A percentile compares a stretch with the other conserved stretches of the same genome.
Evolutionary conservation across 2,888 invertebrate species (phyloP).

Genomic region (Tupiocoris notatus): DNA sequence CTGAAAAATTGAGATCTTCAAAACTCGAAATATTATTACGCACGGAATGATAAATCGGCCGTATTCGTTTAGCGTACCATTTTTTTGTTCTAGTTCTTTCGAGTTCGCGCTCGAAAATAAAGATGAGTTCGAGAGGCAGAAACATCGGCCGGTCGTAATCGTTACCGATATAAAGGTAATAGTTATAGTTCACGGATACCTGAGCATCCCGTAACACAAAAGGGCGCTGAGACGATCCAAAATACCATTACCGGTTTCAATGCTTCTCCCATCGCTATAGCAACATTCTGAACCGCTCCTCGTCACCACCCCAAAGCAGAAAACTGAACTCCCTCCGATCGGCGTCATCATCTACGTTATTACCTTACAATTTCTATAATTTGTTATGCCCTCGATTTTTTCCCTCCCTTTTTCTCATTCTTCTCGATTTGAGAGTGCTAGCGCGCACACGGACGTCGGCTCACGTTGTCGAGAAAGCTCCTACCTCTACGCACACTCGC

Average conservation of each 20-base stretch:
- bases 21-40: too few relatives aligned
- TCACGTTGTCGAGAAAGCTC: too few relatives aligned
- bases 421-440: background rate
- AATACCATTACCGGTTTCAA: conserved; percentile 28
- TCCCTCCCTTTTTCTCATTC: background rate
- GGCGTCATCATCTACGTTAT: conserved; percentile 34
- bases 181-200: conserved; percentile 39
- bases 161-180: conserved; percentile 36
- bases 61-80: too few relatives aligned
- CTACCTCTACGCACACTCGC: background rate
- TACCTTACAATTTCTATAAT: conserved; percentile 48
- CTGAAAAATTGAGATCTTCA: too few relatives aligned
- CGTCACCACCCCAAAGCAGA: background rate
- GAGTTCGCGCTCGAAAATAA: too few relatives aligned
- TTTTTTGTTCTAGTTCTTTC: too few relatives aligned
- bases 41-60: too few relatives aligned
- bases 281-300: background rate
- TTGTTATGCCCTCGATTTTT: conserved; percentile 46
- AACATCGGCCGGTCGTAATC: conserved; percentile 10
- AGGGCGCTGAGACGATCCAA: background rate
- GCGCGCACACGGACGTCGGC: background rate
- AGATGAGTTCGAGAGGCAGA: too few relatives aligned
- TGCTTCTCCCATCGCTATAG: background rate
- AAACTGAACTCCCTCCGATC: background rate
- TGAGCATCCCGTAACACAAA: conserved; percentile 21